Conservation (phyloP, 2,888 invertebrate genomes). For the Noctua pronuba region DNA sequence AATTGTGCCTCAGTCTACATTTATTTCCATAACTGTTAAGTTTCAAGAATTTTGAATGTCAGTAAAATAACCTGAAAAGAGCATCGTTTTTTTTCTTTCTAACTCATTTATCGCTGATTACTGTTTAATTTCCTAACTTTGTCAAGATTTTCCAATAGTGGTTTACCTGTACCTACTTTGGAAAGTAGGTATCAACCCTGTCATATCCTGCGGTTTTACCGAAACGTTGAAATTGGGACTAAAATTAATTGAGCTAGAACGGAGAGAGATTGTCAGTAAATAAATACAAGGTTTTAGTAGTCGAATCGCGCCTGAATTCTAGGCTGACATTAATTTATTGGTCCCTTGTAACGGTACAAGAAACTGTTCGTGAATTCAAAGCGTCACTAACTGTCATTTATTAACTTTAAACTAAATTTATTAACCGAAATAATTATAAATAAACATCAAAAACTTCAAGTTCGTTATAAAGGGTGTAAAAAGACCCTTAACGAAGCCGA, state of each 20-base stretch:
- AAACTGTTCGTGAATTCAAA: constrained; percentile 23
- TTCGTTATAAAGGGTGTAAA: no score
- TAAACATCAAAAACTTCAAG: neutral
- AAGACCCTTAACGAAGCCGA: no score
- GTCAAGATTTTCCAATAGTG: neutral
- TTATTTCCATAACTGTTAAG: neutral
- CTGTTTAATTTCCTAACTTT: neutral
- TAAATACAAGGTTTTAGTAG: constrained; percentile 62
- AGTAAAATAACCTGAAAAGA: no score
- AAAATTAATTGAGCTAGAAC: constrained; percentile 27
- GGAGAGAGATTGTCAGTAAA: constrained; percentile 37
- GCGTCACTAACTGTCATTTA: constrained; percentile 18
- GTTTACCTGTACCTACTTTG: no score
- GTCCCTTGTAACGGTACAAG: constrained; percentile 65
- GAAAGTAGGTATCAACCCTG: neutral
- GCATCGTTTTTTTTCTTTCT: neutral
- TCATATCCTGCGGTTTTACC: constrained; percentile 1
- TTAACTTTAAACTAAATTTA: neutral
- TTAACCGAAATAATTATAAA: neutral
- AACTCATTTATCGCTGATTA: neutral
- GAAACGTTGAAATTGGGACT: constrained; percentile 18
- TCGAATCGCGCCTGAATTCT: constrained; percentile 57
- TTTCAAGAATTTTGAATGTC: neutral
- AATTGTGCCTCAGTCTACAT: neutral
- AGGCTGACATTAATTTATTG: constrained; percentile 68